Base-by-base conservation (phyloP, 2,888 invertebrate genomes). In the Callinectes sapidus region DNA sequence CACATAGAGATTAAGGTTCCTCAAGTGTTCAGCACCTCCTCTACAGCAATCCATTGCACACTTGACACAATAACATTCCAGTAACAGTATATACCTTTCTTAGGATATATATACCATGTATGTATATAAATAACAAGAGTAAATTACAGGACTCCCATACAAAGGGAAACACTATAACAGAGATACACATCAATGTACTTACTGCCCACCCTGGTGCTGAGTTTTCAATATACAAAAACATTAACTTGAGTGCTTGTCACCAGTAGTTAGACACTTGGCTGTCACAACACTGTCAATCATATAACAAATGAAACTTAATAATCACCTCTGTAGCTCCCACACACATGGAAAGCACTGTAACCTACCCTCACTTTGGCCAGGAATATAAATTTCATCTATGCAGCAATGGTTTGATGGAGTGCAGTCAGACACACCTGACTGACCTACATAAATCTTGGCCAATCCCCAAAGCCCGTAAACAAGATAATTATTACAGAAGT, bases 121-220 rank as follows among this genome's bases (percentile, higher is more conserved):
- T 81, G 32, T 71, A 71, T 71, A 71, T 71, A n/a, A 81, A 35
- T 35, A 81, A 81, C 81, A 32, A 35, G 81, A 81, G 81, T 35
- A 81, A 81, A 81, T 81, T 32, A 81, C 81, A 81, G 81, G 81
- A 35, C 81, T 81, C 81, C 81, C 81, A 16, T 81, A 81, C 81
- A 81, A 5, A 81, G 81, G 35, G 81, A 81, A 32, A 35, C 81
- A 81, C 81, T 81, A 71, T 71, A 35, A 81, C 81, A 81, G 81
- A 81, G 81, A 35, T 35, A 13, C 81, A 81, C 35, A 35, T 35
- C 81, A 35, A 35, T 35, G 81, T 81, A 35, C 35, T 81, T 81
- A 35, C 35, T 81, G 81, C 81, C 35, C 81, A 35, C 81, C 13
- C 35, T 81, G 35, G 32, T 81, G 35, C 81, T 77, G 71, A 35